Percentiles rank a stretch among this genome's conserved stretches.
phyloP scores from a whole-genome alignment of 2,888 invertebrate species.

The Macrophya alboannulata region DNA sequence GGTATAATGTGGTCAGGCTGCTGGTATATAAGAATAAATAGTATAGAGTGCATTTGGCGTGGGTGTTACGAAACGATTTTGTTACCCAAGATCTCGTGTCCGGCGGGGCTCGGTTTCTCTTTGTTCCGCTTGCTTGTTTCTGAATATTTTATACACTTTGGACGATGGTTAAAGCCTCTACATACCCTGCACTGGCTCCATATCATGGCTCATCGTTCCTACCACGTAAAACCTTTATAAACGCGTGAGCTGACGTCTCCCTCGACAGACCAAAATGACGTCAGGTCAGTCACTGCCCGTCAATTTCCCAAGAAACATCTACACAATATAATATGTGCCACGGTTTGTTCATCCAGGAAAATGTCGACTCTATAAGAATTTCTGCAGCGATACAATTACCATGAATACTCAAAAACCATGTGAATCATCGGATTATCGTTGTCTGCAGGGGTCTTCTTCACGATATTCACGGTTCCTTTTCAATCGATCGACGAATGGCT shows the following conservation, averaged over 20 bases:
- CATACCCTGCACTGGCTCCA: neutral
- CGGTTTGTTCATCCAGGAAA: neutral
- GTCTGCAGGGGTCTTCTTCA: neutral
- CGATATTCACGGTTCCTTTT: neutral
- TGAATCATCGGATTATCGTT: neutral
- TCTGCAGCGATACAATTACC: neutral
- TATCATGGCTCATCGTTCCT: slow-evolving; percentile 6
- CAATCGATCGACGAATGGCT: neutral
- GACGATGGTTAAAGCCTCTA: slow-evolving; percentile 27
- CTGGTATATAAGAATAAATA: slow-evolving; percentile 22
- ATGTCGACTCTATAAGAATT: neutral
- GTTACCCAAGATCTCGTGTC: slow-evolving; percentile 72
- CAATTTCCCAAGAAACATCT: neutral
- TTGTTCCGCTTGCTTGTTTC: slow-evolving; percentile 73
- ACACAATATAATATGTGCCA: neutral
- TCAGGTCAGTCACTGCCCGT: slow-evolving; percentile 16
- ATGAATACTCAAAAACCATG: neutral
- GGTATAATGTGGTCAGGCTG: neutral
- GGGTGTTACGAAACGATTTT: slow-evolving; percentile 68
- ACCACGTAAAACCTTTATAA: neutral
- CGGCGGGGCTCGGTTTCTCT: slow-evolving; percentile 71
- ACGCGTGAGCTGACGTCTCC: too few relatives aligned
- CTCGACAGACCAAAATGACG: slow-evolving; percentile 10
- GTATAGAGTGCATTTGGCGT: slow-evolving; percentile 42
- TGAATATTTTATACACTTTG: slow-evolving; percentile 58